A percentile compares a stretch with the other conserved stretches of the same genome.
These are phyloP conservation scores for Tridacna gigas DNA, from an alignment of 2,888 invertebrate genomes.

Conservation along the genomic window DNA sequence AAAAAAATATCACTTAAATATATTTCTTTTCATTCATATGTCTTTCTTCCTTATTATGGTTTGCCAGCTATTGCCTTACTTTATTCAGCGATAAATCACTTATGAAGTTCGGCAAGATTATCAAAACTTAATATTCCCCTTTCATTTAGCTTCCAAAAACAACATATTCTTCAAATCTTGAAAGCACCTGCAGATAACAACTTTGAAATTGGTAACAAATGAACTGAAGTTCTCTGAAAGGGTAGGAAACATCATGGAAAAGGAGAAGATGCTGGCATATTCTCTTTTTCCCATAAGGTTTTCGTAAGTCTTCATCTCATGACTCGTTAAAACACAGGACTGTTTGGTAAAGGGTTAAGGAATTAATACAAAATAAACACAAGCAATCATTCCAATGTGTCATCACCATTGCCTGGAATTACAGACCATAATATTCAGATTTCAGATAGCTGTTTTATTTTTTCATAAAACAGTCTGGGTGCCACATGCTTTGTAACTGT, in stretches of 20 bases:
- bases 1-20: too few relatives aligned
- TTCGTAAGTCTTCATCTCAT: background rate
- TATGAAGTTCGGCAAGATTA: too few relatives aligned
- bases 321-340: background rate
- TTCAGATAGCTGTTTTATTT: constrained; percentile 8
- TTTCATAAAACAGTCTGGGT: constrained; percentile 23
- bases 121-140: too few relatives aligned
- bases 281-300: constrained; percentile 3
- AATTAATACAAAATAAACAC: background rate
- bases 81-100: too few relatives aligned
- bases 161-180: too few relatives aligned
- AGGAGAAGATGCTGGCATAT: background rate
- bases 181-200: background rate
- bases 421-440: constrained; percentile 1
- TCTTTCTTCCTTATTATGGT: too few relatives aligned
- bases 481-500: constrained; percentile 32
- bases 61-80: too few relatives aligned
- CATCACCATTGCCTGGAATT: background rate
- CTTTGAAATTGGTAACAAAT: background rate
- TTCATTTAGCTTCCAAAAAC: too few relatives aligned
- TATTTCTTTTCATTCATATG: too few relatives aligned
- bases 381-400: background rate
- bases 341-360: background rate
- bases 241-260: background rate
- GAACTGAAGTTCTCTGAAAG: background rate